These are phyloP conservation scores for Rhineura floridana DNA, from an alignment of 2,113 vertebrate genomes.

Conservation along the genomic window DNA sequence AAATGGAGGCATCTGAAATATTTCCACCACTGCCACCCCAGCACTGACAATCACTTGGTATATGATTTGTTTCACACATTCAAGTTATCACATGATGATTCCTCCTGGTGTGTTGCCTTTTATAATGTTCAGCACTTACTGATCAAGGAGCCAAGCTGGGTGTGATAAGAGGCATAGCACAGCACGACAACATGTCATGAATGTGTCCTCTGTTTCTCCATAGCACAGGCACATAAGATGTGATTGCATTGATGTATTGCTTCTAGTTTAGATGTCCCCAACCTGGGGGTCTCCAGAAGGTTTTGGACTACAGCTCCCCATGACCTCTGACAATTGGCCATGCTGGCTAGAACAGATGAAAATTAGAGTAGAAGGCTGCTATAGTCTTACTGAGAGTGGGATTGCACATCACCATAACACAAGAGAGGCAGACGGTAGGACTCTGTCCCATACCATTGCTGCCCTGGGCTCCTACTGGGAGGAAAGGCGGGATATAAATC, in stretches of 20 bases:
- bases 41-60: neutral
- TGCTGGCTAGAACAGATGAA: no score
- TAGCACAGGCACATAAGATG: neutral
- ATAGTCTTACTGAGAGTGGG: no score
- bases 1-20: neutral
- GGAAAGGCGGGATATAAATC: no score
- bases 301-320: no score
- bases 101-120: neutral
- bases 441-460: no score
- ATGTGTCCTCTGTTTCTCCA: neutral
- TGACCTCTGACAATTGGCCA: no score
- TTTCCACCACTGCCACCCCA: neutral
- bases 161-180: neutral
- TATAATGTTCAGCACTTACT: neutral
- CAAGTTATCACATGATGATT: neutral
- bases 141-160: neutral
- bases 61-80: neutral
- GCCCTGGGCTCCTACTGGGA: no score
- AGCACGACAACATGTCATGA: neutral
- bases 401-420: no score
- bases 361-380: no score
- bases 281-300: neutral
- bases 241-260: neutral
- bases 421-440: no score
- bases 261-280: neutral